Evolutionary conservation across 2,888 invertebrate genomes (phyloP).

Genomic region (Sacculina carcini): DNA sequence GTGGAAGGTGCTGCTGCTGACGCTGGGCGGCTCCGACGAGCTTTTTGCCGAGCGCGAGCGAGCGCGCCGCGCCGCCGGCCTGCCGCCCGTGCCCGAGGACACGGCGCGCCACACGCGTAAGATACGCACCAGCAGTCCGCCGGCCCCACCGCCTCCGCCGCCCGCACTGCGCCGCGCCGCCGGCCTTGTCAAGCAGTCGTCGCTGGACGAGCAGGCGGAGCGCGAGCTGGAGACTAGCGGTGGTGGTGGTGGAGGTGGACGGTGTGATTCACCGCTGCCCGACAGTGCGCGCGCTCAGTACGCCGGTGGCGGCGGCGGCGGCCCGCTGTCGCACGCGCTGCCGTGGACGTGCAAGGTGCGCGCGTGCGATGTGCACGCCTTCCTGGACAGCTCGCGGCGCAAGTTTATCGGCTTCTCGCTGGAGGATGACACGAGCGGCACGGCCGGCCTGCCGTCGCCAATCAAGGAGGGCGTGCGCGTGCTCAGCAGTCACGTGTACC

Average conservation of each 20-base stretch:
- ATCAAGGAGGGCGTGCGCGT: slow-evolving; percentile 88
- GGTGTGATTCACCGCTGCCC: slow-evolving; percentile 23
- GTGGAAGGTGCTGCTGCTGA: slow-evolving; percentile 82
- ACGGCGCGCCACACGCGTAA: slow-evolving; percentile 74
- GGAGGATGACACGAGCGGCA: slow-evolving; percentile 47
- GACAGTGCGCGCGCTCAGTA: slow-evolving; percentile 28
- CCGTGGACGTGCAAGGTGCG: slow-evolving; percentile 93
- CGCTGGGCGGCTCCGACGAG: slow-evolving; percentile 68
- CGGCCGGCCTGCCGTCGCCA: slow-evolving; percentile 84
- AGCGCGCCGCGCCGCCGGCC: slow-evolving; percentile 14
- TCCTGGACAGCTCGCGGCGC: slow-evolving; percentile 62
- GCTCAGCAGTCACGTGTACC: slow-evolving; percentile 72
- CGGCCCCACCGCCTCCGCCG: slow-evolving; percentile 68
- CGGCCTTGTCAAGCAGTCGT: slow-evolving; percentile 71
- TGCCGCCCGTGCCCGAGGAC: slow-evolving; percentile 62
- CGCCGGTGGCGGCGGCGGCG: no score
- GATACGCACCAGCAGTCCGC: slow-evolving; percentile 86
- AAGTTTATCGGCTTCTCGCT: slow-evolving; percentile 92
- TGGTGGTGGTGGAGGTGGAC: slow-evolving; percentile 21
- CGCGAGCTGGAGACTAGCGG: slow-evolving; percentile 39
- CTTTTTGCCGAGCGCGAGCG: slow-evolving; percentile 23
- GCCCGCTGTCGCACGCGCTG: no score
- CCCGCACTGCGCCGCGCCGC: slow-evolving; percentile 19
- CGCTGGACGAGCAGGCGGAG: slow-evolving; percentile 52
- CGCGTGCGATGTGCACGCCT: slow-evolving; percentile 71